Evolutionary conservation across 2,797 vertebrate species (phyloP).

Genomic region (Neosilurus hyrtlii): DNA sequence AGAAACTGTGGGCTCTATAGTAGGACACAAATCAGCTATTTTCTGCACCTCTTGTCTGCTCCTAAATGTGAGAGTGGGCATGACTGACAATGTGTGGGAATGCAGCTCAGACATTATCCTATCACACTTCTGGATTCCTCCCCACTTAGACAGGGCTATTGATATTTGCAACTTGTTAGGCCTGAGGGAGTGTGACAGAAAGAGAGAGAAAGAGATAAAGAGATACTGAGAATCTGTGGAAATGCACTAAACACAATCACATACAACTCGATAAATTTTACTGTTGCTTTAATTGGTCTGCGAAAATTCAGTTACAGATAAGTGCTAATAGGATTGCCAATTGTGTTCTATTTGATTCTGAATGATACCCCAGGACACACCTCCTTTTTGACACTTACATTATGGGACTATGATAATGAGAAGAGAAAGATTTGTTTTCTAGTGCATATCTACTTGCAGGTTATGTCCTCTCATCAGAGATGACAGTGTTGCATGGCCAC

Average conservation of each 20-base stretch:
- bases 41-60: not conserved
- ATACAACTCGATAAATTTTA: conserved; percentile 62
- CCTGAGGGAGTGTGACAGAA: conserved; percentile 14
- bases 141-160: not conserved
- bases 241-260: conserved; percentile 59
- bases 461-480: conserved; percentile 32
- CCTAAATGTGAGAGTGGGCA: not conserved
- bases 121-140: conserved; percentile 29
- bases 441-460: conserved; percentile 27
- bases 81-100: conserved; percentile 35
- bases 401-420: not conserved
- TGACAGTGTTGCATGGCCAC: conserved; percentile 28
- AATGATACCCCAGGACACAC: conserved; percentile 45
- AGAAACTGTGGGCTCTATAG: not conserved
- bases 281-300: conserved; percentile 61
- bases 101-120: conserved; percentile 28
- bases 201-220: not conserved
- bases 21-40: not conserved
- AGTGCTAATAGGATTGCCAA: conserved; percentile 61
- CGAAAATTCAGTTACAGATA: conserved; percentile 65
- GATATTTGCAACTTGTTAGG: conserved; percentile 33
- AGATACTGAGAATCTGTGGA: conserved; percentile 37
- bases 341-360: conserved; percentile 55
- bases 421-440: conserved; percentile 6
- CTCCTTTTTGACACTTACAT: conserved; percentile 3